A percentile compares a stretch with the other conserved stretches of the same genome.
Conservation (phyloP, 2,797 vertebrate species). For the Pitangus sulphuratus region DNA sequence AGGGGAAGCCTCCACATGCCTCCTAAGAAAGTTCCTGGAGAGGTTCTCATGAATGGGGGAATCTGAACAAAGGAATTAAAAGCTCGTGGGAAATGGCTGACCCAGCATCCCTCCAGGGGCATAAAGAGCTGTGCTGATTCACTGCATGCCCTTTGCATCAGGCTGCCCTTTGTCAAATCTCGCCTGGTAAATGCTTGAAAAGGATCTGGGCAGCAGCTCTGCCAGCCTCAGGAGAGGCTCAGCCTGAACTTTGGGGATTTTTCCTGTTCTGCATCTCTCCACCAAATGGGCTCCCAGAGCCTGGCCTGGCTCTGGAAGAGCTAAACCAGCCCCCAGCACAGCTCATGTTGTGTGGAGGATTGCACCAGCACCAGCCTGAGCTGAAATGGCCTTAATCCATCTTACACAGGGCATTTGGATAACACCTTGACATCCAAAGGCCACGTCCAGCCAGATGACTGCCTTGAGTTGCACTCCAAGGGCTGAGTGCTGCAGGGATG, state of each 20-base stretch:
- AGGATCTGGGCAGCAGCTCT: neutral
- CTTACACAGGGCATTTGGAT: too few species aligned
- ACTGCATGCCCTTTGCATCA: neutral
- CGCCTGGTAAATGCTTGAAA: neutral
- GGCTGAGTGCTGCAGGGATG: too few species aligned
- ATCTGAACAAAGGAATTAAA: neutral
- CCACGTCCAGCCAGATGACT: too few species aligned
- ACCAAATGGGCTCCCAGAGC: accelerated
- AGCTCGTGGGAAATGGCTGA: constrained; percentile 9
- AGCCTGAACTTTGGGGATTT: neutral
- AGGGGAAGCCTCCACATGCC: neutral
- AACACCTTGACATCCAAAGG: too few species aligned
- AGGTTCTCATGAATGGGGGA: neutral
- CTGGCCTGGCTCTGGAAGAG: neutral
- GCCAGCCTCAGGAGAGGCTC: neutral
- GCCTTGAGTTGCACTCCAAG: too few species aligned
- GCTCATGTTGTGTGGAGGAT: neutral
- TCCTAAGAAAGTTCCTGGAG: neutral
- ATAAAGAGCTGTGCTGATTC: neutral
- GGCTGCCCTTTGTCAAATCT: neutral
- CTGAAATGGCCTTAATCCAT: too few species aligned
- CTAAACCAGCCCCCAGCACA: neutral
- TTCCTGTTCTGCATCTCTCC: neutral
- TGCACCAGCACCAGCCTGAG: neutral
- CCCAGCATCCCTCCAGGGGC: neutral